These are phyloP conservation scores for Hipposideros larvatus DNA, from an alignment of 2,797 vertebrate species.

Conservation along the genomic window DNA sequence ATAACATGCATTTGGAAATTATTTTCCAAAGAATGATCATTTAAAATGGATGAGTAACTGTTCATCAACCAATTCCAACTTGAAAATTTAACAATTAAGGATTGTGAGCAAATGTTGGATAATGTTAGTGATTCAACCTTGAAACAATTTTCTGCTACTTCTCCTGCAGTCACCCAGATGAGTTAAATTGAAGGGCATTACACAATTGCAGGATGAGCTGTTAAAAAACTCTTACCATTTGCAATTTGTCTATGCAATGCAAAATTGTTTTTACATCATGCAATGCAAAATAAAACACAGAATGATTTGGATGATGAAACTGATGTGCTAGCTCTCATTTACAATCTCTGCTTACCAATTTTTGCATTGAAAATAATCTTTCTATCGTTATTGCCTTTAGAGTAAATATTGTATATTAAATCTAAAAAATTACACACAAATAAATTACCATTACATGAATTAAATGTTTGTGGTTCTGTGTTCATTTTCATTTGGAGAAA, in stretches of 20 bases:
- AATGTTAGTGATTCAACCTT: constrained; percentile 68
- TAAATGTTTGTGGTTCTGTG: not conserved
- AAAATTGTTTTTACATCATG: constrained; percentile 48
- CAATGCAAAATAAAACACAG: constrained; percentile 51
- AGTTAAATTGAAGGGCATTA: constrained; percentile 63
- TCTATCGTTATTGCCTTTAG: not conserved
- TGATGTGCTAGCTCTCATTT: not conserved
- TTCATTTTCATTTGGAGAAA: constrained; percentile 2
- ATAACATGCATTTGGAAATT: constrained; percentile 25
- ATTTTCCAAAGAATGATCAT: constrained; percentile 54
- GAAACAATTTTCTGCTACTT: constrained; percentile 61
- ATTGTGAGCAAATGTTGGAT: constrained; percentile 64
- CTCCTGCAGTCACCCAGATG: constrained; percentile 30
- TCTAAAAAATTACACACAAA: not conserved
- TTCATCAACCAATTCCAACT: constrained; percentile 68
- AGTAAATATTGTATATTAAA: not conserved
- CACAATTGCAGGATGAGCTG: constrained; percentile 52
- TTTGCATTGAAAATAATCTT: constrained; percentile 42
- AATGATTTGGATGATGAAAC: constrained; percentile 16
- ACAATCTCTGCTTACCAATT: not conserved
- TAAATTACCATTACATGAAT: not conserved
- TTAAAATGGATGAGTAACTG: constrained; percentile 21
- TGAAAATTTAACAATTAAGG: constrained; percentile 73
- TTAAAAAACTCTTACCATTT: constrained; percentile 60
- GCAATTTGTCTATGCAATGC: constrained; percentile 31